Evolutionary conservation across 2,888 invertebrate genomes (phyloP).

Genomic region (Lasioglossum morio): DNA sequence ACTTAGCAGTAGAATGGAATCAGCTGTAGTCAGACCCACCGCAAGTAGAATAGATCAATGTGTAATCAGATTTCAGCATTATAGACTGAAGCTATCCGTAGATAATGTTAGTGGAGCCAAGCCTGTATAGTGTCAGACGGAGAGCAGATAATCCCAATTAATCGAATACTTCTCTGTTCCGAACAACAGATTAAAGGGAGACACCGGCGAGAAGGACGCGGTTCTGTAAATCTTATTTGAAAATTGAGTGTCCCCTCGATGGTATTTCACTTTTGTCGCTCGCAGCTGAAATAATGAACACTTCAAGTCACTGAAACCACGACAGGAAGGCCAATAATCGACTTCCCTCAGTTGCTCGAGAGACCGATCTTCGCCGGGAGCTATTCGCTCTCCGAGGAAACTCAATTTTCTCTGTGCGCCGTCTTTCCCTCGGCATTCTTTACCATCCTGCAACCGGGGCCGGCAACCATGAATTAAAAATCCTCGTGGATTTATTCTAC

Average conservation of each 20-base stretch:
- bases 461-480: slow-evolving; percentile 37
- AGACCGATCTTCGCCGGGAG: slow-evolving; percentile 43
- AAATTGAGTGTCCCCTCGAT: neutral
- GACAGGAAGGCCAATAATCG: slow-evolving; percentile 37
- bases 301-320: slow-evolving; percentile 8
- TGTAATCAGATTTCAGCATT: neutral
- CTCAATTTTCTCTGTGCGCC: slow-evolving; percentile 49
- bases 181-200: neutral
- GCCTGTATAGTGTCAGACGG: neutral
- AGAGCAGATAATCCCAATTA: neutral
- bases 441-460: slow-evolving; percentile 7
- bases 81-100: neutral
- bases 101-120: neutral
- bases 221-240: neutral
- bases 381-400: slow-evolving; percentile 45
- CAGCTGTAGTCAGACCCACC: neutral
- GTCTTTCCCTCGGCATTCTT: slow-evolving; percentile 15
- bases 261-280: neutral
- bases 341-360: slow-evolving; percentile 25
- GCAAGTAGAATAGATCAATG: slow-evolving; percentile 13
- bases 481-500: slow-evolving; percentile 39
- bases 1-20: slow-evolving; percentile 4
- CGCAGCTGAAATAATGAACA: slow-evolving; percentile 7
- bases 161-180: neutral
- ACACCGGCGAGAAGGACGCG: neutral